Evolutionary conservation across 2,888 invertebrate genomes (phyloP).

Genomic region (Azorinus chamasolen): DNA sequence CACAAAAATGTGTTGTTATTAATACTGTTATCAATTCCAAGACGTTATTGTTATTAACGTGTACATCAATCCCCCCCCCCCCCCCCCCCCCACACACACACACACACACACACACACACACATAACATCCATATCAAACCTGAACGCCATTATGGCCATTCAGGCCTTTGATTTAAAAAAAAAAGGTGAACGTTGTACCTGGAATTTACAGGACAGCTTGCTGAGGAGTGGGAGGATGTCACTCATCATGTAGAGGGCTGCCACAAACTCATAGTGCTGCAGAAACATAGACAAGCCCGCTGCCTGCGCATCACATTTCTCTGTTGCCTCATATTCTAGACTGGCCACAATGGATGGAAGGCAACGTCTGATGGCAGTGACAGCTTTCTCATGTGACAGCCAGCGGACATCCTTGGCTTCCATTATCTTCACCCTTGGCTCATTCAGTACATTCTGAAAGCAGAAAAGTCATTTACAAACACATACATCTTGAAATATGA

Average conservation of each 20-base stretch:
- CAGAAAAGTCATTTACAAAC: no score
- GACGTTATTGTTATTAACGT: no score
- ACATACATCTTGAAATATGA: no score
- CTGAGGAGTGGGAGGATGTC: constrained; percentile 44
- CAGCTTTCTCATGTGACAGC: constrained; percentile 48
- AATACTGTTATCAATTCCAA: no score
- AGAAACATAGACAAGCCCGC: constrained; percentile 36
- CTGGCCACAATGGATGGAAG: constrained; percentile 41
- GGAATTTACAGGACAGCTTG: constrained; percentile 35
- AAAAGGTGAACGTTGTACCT: constrained; percentile 24
- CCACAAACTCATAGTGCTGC: constrained; percentile 40
- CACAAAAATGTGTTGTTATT: no score
- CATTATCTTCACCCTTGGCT: constrained; percentile 19
- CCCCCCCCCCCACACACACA: no score
- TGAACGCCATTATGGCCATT: no score
- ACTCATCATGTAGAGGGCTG: constrained; percentile 38
- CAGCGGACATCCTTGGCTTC: constrained; percentile 53
- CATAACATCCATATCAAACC: no score
- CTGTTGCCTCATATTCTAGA: constrained; percentile 45
- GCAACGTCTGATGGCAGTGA: constrained; percentile 25
- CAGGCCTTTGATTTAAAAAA: no score
- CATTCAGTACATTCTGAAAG: constrained; percentile 20
- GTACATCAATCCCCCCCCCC: no score
- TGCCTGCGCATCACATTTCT: constrained; percentile 37
- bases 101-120: no score